These are phyloP conservation scores for Oryzias celebensis DNA, from an alignment of 2,113 vertebrate species.

Conservation along the genomic window DNA sequence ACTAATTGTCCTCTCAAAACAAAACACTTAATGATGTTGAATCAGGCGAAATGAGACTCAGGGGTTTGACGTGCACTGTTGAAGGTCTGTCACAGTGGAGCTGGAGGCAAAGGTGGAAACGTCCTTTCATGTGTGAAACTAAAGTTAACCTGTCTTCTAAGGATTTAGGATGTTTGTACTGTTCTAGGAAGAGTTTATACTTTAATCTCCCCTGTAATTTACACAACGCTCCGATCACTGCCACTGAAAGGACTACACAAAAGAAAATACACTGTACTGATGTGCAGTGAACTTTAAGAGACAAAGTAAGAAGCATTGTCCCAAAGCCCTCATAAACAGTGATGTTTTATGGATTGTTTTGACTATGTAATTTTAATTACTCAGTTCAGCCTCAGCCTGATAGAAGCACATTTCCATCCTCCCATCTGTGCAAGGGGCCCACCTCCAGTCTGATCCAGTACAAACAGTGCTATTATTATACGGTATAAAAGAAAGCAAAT, in stretches of 20 bases:
- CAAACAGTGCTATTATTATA: too few species aligned
- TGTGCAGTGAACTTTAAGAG: too few species aligned
- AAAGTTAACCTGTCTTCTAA: slow-evolving; percentile 9
- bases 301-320: too few species aligned
- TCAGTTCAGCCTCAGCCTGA: too few species aligned
- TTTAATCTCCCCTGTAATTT: slow-evolving; percentile 1
- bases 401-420: too few species aligned
- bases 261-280: too few species aligned
- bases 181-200: neutral
- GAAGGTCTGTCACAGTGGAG: slow-evolving; percentile 32
- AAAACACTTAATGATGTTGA: slow-evolving; percentile 37
- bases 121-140: slow-evolving; percentile 21
- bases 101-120: slow-evolving; percentile 11
- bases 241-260: neutral
- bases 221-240: neutral
- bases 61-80: slow-evolving; percentile 22
- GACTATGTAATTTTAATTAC: too few species aligned
- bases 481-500: too few species aligned
- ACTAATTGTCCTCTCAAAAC: slow-evolving; percentile 37
- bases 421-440: too few species aligned
- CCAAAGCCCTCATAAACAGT: too few species aligned
- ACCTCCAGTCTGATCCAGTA: too few species aligned
- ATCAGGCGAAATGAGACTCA: slow-evolving; percentile 33
- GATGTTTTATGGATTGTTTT: too few species aligned
- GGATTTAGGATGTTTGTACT: slow-evolving; percentile 6